phyloP scores from a whole-genome alignment of 2,113 vertebrate genomes.

The Miniopterus natalensis region DNA sequence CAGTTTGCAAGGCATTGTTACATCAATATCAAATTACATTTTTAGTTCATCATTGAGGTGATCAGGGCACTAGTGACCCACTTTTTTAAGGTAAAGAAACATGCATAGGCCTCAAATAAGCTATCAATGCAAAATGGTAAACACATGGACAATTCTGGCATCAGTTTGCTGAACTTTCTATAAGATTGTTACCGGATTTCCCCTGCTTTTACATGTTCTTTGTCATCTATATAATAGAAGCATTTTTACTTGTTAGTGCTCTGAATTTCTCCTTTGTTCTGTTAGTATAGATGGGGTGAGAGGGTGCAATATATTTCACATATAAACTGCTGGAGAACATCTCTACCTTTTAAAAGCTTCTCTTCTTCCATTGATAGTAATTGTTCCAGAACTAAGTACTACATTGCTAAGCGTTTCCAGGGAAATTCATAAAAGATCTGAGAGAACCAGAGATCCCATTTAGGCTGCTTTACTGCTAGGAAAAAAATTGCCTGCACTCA shows the following conservation, averaged over 20 bases:
- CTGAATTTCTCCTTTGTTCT: constrained; percentile 17
- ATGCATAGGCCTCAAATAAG: background rate
- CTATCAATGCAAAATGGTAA: background rate
- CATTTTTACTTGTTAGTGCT: background rate
- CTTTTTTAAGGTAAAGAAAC: background rate
- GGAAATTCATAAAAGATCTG: constrained; percentile 47
- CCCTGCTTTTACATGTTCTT: background rate
- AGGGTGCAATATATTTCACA: background rate
- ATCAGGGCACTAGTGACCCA: background rate
- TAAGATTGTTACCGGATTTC: background rate
- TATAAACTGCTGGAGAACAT: constrained; percentile 18
- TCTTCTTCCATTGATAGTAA: constrained; percentile 46
- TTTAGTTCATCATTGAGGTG: background rate
- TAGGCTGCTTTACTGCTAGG: constrained; percentile 38
- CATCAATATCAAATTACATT: background rate
- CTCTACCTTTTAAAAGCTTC: constrained; percentile 53
- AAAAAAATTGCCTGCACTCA: background rate
- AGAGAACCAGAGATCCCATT: constrained; percentile 36
- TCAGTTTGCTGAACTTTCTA: constrained; percentile 1
- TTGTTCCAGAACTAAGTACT: constrained; percentile 50
- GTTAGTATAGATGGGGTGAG: background rate
- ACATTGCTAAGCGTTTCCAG: constrained; percentile 48
- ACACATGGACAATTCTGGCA: background rate
- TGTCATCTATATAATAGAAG: background rate
- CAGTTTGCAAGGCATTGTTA: background rate